phyloP scores from a whole-genome alignment of 30 jellyfish, hydroid and myxozoan species.

The Chrysaora quinquecirrha region DNA sequence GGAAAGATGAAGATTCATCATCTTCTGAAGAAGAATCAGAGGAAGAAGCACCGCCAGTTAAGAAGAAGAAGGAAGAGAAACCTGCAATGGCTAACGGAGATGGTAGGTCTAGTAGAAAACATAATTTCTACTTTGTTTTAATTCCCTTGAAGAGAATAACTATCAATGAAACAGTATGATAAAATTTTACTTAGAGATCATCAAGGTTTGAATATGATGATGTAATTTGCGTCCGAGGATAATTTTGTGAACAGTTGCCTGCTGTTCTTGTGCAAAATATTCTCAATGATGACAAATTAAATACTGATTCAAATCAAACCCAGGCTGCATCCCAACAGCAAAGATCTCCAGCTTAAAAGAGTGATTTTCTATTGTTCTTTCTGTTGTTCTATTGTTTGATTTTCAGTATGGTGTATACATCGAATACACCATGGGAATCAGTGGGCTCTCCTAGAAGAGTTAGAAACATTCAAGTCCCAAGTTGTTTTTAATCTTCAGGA shows the following conservation, averaged over 20 bases:
- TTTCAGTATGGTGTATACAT: too few species aligned
- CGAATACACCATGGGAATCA: neutral
- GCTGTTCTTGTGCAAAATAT: constrained; percentile 14
- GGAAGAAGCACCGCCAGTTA: constrained; percentile 6
- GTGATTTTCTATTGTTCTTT: too few species aligned
- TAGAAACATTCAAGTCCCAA: neutral
- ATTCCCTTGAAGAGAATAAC: too few species aligned
- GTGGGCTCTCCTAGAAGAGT: neutral
- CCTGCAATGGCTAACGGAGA: constrained; percentile 2
- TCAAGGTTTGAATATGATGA: constrained; percentile 11
- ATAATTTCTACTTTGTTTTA: too few species aligned
- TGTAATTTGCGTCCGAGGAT: constrained; percentile 43
- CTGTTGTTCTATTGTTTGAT: too few species aligned
- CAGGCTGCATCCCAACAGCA: neutral
- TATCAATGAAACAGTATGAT: too few species aligned
- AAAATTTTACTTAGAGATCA: too few species aligned
- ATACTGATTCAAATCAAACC: neutral
- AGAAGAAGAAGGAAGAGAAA: neutral
- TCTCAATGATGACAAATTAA: constrained; percentile 13
- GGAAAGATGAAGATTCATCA: constrained; percentile 19
- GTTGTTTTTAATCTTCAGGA: neutral
- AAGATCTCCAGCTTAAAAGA: too few species aligned
- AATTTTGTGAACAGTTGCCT: constrained; percentile 37
- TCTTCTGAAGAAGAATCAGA: constrained; percentile 48
- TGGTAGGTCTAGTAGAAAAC: too few species aligned